These are phyloP conservation scores for Orestias chungarensis DNA, from an alignment of 2,797 vertebrate genomes.

Conservation along the genomic window DNA sequence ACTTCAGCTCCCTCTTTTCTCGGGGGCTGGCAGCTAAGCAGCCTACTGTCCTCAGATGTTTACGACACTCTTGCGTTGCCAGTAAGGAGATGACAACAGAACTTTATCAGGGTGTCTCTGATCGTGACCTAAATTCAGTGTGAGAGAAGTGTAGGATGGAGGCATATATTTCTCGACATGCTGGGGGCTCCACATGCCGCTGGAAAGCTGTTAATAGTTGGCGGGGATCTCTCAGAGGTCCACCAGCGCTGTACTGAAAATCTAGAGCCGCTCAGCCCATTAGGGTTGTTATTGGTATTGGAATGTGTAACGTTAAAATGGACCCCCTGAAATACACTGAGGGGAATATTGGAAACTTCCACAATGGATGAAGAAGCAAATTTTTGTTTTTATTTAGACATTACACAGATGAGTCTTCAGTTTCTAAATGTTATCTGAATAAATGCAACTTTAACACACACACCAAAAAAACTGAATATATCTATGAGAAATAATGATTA, in stretches of 20 bases:
- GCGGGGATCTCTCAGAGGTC: slow-evolving; percentile 38
- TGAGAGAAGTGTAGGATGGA: slow-evolving; percentile 46
- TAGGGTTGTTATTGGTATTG: background rate
- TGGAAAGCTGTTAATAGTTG: slow-evolving; percentile 57
- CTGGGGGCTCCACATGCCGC: slow-evolving; percentile 39
- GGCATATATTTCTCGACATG: slow-evolving; percentile 45
- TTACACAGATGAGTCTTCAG: background rate
- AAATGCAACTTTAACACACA: too few relatives aligned
- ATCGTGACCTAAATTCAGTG: slow-evolving; percentile 54
- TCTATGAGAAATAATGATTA: too few relatives aligned
- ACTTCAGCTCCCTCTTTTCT: slow-evolving; percentile 4
- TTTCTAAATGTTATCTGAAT: background rate
- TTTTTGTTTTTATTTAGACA: background rate
- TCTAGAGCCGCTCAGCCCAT: background rate
- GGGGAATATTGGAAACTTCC: background rate
- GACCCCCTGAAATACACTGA: background rate
- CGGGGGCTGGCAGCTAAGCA: slow-evolving; percentile 24
- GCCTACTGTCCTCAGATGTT: slow-evolving; percentile 43
- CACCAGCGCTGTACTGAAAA: background rate
- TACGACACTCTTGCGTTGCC: slow-evolving; percentile 53
- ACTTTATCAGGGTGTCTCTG: slow-evolving; percentile 44
- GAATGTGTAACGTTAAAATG: background rate
- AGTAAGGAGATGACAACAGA: slow-evolving; percentile 61
- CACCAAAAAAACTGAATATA: too few relatives aligned
- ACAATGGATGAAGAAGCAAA: background rate